Conservation (phyloP, 2,888 invertebrate genomes). For the Pilophorus perplexus region DNA sequence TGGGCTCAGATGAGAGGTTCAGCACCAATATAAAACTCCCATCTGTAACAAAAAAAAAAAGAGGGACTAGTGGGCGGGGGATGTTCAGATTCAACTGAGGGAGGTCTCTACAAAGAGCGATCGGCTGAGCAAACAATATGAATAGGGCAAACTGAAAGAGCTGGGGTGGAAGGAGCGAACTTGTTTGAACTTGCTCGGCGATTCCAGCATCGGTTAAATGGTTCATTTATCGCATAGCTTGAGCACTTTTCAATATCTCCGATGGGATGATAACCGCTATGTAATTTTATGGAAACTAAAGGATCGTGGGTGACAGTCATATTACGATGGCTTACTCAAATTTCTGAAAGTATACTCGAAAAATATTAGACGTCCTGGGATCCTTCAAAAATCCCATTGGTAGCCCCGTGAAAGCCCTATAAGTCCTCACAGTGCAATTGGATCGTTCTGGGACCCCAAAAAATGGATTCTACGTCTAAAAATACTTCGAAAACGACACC, state of each 20-base stretch:
- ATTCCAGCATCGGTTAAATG: constrained; percentile 19
- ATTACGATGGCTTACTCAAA: too few relatives aligned
- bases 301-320: too few relatives aligned
- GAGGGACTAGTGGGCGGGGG: not conserved
- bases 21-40: constrained; percentile 26
- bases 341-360: too few relatives aligned
- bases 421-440: too few relatives aligned
- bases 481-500: too few relatives aligned
- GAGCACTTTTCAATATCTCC: constrained; percentile 14
- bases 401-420: too few relatives aligned
- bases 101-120: constrained; percentile 29
- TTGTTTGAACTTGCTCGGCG: constrained; percentile 25
- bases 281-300: too few relatives aligned
- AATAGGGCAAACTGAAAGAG: constrained; percentile 29
- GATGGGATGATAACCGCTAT: not conserved
- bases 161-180: constrained; percentile 10
- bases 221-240: constrained; percentile 30
- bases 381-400: too few relatives aligned
- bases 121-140: constrained; percentile 30
- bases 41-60: constrained; percentile 21
- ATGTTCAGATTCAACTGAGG: constrained; percentile 8
- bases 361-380: too few relatives aligned
- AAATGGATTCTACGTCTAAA: too few relatives aligned
- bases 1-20: not conserved
- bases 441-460: too few relatives aligned